Base-by-base conservation (phyloP, 2,797 vertebrate genomes). In the Tachyglossus aculeatus region DNA sequence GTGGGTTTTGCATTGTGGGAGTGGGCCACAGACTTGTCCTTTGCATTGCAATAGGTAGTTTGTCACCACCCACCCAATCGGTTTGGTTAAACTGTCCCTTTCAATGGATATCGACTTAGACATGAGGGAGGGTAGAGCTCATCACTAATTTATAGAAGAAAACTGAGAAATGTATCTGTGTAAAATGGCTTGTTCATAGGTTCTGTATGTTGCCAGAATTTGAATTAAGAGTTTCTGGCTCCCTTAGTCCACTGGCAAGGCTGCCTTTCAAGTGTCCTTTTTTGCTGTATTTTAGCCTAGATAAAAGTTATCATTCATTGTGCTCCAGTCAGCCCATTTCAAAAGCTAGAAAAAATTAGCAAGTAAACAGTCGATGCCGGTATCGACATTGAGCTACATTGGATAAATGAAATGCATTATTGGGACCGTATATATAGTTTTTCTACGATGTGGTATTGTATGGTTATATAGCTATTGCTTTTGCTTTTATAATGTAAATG, bases 401-500 rank as follows among this genome's bases (percentile, higher is more conserved):
- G 15, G 65, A 67, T 71, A 72, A 72, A 64, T 82, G 22, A 45
- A 6, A 15, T 45, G 13, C 13, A 45, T 25, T 47, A 16, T 27
- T 70, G 62, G 31, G 67, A 13, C 19, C 33, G 12, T 45, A 74
- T 36, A 47, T 11, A 15, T 38, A 25, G 76, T 76, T 78, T 71
- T 56, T 48, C 63, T 74, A 36, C 71, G 47, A 80, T 74, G 4
- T 24, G 71, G 74, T 65, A 48, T 54, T 29, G n/a, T 69, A 43
- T 54, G 41, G 62, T 72, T 77, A 82, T 80, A 3, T 12, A 41
- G 54, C 81, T 53, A 40, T 65, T 67, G 39, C 52, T 32, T 74
- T 82, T 65, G 62, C 9, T 85, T 67, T 72, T 78, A 19, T 40
- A 68, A 51, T 81, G 57, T 63, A 55, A 59, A 58, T 39, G 36